phyloP scores from a whole-genome alignment of 2,797 vertebrate species.

The Cossypha niveicapilla region DNA sequence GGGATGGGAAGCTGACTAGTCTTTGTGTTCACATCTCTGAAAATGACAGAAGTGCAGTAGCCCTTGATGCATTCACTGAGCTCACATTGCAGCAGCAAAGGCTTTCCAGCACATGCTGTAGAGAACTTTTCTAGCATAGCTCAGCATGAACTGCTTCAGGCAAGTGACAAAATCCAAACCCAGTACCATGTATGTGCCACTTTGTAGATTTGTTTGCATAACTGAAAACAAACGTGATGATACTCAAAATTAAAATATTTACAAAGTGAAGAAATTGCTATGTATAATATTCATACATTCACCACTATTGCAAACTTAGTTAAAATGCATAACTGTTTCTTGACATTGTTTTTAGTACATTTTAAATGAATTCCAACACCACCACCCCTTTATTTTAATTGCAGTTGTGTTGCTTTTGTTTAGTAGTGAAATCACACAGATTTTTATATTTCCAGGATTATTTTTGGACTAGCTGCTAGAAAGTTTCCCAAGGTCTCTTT shows the following conservation, averaged over 20 bases:
- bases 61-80: not conserved
- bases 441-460: constrained; percentile 29
- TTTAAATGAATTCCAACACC: not conserved
- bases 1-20: not conserved
- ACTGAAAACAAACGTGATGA: not conserved
- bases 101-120: not conserved
- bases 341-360: not conserved
- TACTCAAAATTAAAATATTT: not conserved
- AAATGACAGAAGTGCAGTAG: not conserved
- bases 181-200: not conserved
- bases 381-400: not conserved
- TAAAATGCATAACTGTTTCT: not conserved
- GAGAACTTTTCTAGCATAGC: not conserved
- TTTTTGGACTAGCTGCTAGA: constrained; percentile 9
- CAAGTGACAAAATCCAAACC: not conserved
- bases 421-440: constrained; percentile 8
- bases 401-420: not conserved
- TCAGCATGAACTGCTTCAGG: not conserved
- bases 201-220: not conserved
- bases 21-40: not conserved
- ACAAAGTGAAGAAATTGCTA: not conserved
- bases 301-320: not conserved
- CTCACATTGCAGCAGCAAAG: not conserved
- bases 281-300: not conserved
- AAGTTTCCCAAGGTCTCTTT: constrained; percentile 14